A percentile compares a stretch with the other conserved stretches of the same genome.
Conservation (phyloP, 2,797 vertebrate species). For the Notolepis coatsorum region DNA sequence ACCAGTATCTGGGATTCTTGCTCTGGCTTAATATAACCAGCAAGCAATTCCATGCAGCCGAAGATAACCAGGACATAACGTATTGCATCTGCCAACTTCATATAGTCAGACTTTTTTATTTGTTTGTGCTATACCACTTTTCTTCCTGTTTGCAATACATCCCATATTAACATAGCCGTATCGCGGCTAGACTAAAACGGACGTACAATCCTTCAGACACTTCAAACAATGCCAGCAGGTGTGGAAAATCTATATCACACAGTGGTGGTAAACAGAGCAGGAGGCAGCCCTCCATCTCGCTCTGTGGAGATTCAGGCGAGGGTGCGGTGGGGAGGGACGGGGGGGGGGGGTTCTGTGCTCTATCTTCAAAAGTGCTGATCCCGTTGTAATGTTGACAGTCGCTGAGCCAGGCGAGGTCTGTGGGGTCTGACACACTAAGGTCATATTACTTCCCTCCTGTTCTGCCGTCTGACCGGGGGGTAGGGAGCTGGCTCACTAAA, state of each 20-base stretch:
- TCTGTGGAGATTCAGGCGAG: constrained; percentile 28
- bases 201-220: constrained; percentile 13
- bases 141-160: constrained; percentile 58
- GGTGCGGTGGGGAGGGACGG: constrained; percentile 8
- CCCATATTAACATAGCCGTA: constrained; percentile 58
- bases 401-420: constrained; percentile 63
- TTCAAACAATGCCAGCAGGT: constrained; percentile 19
- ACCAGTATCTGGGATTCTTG: constrained; percentile 7
- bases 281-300: constrained; percentile 27
- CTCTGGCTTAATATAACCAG: constrained; percentile 47
- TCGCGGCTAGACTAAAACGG: constrained; percentile 29
- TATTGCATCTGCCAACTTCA: constrained; percentile 41
- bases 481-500: too few relatives aligned
- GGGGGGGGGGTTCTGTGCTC: background rate
- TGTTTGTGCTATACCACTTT: constrained; percentile 28
- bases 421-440: constrained; percentile 80
- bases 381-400: constrained; percentile 72
- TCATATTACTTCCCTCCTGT: constrained; percentile 67
- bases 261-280: constrained; percentile 29
- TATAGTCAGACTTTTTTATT: constrained; percentile 41
- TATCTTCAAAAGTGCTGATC: constrained; percentile 71
- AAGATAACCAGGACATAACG: constrained; percentile 63
- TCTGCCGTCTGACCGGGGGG: constrained; percentile 41
- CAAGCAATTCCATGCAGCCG: constrained; percentile 10
- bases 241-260: background rate